Evolutionary conservation across 1,140 invertebrate species (phyloP), one percentile per base, ranked within the genome.

Genomic region (Hydropsyche tenuis): DNA sequence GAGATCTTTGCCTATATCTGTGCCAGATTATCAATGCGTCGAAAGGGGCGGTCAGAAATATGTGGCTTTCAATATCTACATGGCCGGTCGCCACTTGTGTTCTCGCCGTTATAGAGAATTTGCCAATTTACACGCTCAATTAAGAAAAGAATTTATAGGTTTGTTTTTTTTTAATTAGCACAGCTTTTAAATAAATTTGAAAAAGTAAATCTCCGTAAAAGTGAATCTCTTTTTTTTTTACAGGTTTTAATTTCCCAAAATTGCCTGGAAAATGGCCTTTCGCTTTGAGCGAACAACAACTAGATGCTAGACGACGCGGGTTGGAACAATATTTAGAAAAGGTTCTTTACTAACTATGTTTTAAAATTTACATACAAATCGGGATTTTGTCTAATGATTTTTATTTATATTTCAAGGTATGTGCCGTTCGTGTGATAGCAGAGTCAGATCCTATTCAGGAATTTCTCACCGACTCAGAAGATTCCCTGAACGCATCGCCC

Each of bases 251-350:
- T 82, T 99, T 99, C 83, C 98, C 98, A 0, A 98, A 98, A 86
- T 85, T 99, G 64, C 98, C 98, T 0, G 96, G 96, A 64, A 99
- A 99, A 87, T 99, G 97, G 96, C 96, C 96, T 56, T 99, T 99
- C 81, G 91, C 93, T 82, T 84, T 96, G 69, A 97, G 94, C 80
- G 97, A 99, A 80, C 98, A 99, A 81, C 97, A 99, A 82, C 84
- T 99, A 73, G 98, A 99, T 83, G 90, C 94, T 1, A 87, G 98
- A 72, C 86, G 98, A 75, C 87, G 98, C 78, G 96, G 96, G 0
- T 86, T 99, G 22, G 98, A 99, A 82, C 94, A 96, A 81, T 99
- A 99, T 87, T 87, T 99, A 80, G 98, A 99, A 84, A 97, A 98
- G 88, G 84, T 85, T n/a, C 78, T 27, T 20, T 37, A 9, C 11